Percentiles rank a stretch among this genome's conserved stretches.
phyloP scores from a whole-genome alignment of 2,113 vertebrate genomes.

The Crotalus viridis region DNA sequence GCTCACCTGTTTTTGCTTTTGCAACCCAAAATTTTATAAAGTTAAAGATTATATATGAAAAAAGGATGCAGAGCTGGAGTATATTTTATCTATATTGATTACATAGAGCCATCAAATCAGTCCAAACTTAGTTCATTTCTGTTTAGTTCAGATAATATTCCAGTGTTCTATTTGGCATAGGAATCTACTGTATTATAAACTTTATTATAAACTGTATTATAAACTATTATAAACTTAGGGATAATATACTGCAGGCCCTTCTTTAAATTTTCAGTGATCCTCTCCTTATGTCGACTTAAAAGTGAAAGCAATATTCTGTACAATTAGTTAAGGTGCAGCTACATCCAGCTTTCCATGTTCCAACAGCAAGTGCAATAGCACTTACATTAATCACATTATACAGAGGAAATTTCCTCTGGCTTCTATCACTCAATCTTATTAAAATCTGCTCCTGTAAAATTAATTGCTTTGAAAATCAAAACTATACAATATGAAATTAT shows the following conservation, averaged over 20 bases:
- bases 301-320: not conserved
- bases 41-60: not conserved
- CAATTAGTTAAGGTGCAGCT: not conserved
- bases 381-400: not conserved
- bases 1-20: not conserved
- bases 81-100: not conserved
- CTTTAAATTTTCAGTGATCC: not conserved
- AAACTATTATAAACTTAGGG: not conserved
- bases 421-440: not conserved
- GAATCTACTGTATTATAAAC: not conserved
- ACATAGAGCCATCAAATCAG: not conserved
- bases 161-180: not conserved
- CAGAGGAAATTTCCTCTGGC: not conserved
- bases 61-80: not conserved
- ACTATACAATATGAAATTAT: not conserved
- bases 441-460: fast-evolving
- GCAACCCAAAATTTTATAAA: not conserved
- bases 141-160: not conserved
- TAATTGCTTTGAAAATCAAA: not conserved
- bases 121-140: not conserved
- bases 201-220: too few relatives aligned
- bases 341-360: not conserved
- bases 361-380: not conserved
- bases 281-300: not conserved
- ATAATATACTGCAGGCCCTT: not conserved